A percentile compares a stretch with the other conserved stretches of the same genome.
These are phyloP conservation scores for Struthidea cinerea DNA, from an alignment of 2,113 vertebrate genomes.

Conservation along the genomic window DNA sequence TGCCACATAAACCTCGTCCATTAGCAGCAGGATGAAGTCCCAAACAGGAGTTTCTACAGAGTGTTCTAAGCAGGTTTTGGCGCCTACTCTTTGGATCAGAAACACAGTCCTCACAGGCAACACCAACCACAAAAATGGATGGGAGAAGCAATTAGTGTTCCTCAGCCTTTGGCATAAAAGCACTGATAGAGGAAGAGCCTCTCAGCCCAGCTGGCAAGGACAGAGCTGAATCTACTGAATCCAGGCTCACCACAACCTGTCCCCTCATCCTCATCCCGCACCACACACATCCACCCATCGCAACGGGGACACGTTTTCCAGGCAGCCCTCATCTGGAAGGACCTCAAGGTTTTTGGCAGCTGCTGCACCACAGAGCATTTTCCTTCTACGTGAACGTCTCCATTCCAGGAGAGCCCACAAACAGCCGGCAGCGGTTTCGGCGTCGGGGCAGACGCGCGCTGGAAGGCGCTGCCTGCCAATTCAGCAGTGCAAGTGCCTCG, in stretches of 20 bases:
- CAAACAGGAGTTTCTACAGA: not conserved
- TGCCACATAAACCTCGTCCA: not conserved
- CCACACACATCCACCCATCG: not conserved
- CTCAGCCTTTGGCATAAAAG: not conserved
- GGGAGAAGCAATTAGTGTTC: not conserved
- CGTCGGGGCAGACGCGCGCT: fast-evolving
- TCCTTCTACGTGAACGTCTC: not conserved
- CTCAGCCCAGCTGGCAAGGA: not conserved
- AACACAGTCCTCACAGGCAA: not conserved
- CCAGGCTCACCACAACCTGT: not conserved
- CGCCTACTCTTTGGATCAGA: not conserved
- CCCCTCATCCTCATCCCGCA: not conserved
- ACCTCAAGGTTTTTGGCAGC: not conserved
- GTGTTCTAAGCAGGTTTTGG: not conserved
- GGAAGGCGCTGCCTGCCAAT: not conserved
- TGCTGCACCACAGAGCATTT: not conserved
- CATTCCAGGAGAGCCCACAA: not conserved
- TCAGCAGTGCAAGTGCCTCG: fast-evolving
- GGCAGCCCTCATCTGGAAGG: not conserved
- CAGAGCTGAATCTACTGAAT: not conserved
- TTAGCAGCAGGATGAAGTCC: not conserved
- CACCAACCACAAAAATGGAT: not conserved
- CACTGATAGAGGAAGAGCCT: not conserved
- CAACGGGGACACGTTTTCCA: fast-evolving
- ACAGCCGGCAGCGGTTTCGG: not conserved